Percentiles rank a stretch among this genome's conserved stretches.
Evolutionary conservation across 1,140 invertebrate genomes (phyloP).

Genomic region (Protaetia brevitarsis): DNA sequence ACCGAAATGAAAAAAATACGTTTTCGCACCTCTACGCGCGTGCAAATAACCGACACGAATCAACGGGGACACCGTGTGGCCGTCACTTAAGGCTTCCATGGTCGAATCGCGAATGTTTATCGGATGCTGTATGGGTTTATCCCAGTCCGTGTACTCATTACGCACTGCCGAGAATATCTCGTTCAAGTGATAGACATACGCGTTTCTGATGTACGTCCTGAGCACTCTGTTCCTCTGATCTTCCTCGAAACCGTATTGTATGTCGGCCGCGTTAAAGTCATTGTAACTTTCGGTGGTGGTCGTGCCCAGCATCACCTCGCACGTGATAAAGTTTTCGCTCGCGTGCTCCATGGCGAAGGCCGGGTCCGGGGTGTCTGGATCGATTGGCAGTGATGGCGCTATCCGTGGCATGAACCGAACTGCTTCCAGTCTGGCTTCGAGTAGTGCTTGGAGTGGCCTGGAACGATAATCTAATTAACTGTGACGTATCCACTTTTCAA

Average conservation of each 20-base stretch:
- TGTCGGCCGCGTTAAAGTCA: slow-evolving; percentile 72
- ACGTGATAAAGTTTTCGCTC: slow-evolving; percentile 66
- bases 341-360: slow-evolving; percentile 62
- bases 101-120: slow-evolving; percentile 82
- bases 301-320: slow-evolving; percentile 66
- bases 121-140: slow-evolving; percentile 78
- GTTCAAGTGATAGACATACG: slow-evolving; percentile 83
- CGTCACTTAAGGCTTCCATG: slow-evolving; percentile 84
- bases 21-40: slow-evolving; percentile 63
- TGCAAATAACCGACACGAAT: slow-evolving; percentile 69
- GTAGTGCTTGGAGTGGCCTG: slow-evolving; percentile 60
- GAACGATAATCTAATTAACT: slow-evolving; percentile 44
- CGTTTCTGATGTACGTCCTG: slow-evolving; percentile 82
- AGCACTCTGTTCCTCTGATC: slow-evolving; percentile 70
- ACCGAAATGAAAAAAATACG: slow-evolving; percentile 78
- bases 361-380: slow-evolving; percentile 59
- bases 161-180: slow-evolving; percentile 88
- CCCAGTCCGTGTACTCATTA: slow-evolving; percentile 93
- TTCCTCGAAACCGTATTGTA: slow-evolving; percentile 74
- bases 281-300: slow-evolving; percentile 73
- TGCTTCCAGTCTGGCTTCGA: slow-evolving; percentile 62
- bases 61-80: slow-evolving; percentile 69
- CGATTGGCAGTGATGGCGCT: slow-evolving; percentile 65
- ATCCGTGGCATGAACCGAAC: slow-evolving; percentile 58
- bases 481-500: not conserved